Percentiles rank a stretch among this genome's conserved stretches.
These are phyloP conservation scores for Actinemys pallida DNA, from an alignment of 2,113 vertebrate genomes.

Conservation along the genomic window DNA sequence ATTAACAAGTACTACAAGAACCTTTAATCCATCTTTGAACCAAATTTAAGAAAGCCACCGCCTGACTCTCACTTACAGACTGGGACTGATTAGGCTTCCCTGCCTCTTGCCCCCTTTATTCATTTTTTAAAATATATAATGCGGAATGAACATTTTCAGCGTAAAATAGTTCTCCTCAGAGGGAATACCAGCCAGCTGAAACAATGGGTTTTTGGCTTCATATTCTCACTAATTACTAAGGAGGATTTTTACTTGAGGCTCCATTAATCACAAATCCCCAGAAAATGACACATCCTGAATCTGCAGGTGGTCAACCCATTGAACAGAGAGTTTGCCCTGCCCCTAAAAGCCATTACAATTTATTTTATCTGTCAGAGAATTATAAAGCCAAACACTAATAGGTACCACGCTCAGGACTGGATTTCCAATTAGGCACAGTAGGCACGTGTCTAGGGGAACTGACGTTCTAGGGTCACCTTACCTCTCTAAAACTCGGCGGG, in stretches of 20 bases:
- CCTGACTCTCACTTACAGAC: neutral
- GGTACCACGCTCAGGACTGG: too few relatives aligned
- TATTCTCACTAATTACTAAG: neutral
- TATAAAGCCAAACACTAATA: neutral
- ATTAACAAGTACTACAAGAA: neutral
- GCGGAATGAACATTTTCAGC: neutral
- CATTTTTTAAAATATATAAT: neutral
- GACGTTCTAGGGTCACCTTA: too few relatives aligned
- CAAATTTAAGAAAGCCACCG: neutral
- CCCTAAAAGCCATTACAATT: constrained; percentile 19
- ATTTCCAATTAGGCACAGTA: neutral
- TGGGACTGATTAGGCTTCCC: neutral
- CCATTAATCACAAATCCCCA: neutral
- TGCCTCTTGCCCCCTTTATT: neutral
- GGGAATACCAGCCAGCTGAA: neutral
- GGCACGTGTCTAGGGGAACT: too few relatives aligned
- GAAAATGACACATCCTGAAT: constrained; percentile 11
- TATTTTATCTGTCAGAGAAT: neutral
- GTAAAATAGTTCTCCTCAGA: neutral
- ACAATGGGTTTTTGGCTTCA: neutral
- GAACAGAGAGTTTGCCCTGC: neutral
- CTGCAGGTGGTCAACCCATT: neutral
- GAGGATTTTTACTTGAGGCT: neutral
- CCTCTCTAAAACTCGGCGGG: too few relatives aligned
- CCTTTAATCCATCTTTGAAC: neutral